Conservation (phyloP, 2,113 vertebrate species). For the Trogon surrucura region DNA sequence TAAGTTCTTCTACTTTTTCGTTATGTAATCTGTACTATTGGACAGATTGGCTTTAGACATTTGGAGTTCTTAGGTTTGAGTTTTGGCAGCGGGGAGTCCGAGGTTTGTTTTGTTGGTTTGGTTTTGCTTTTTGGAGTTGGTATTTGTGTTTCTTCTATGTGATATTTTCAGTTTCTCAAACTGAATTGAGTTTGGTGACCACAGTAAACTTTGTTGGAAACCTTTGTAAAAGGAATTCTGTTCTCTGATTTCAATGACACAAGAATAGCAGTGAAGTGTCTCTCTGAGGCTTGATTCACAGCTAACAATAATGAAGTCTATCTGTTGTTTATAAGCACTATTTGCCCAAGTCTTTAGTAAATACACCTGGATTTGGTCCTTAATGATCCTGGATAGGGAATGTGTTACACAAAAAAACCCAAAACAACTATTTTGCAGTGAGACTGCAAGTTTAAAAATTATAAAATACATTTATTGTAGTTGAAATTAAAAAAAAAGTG, state of each 20-base stretch:
- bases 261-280: neutral
- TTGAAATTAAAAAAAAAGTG: neutral
- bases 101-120: neutral
- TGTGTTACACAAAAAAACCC: neutral
- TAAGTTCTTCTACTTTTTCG: neutral
- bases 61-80: neutral
- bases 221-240: neutral
- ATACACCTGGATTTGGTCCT: neutral
- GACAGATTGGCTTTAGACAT: neutral
- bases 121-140: neutral
- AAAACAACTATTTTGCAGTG: neutral
- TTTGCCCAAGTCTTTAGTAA: neutral
- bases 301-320: neutral
- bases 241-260: neutral
- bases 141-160: neutral
- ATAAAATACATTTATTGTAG: neutral
- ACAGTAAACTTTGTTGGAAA: neutral
- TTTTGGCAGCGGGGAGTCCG: accelerated
- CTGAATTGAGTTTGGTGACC: neutral
- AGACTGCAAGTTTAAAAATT: neutral
- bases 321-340: neutral
- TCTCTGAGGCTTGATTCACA: neutral
- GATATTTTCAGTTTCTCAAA: neutral
- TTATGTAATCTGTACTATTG: neutral
- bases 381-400: neutral